Conservation (phyloP, 2,113 vertebrate genomes). For the Ctenomys sociabilis region DNA sequence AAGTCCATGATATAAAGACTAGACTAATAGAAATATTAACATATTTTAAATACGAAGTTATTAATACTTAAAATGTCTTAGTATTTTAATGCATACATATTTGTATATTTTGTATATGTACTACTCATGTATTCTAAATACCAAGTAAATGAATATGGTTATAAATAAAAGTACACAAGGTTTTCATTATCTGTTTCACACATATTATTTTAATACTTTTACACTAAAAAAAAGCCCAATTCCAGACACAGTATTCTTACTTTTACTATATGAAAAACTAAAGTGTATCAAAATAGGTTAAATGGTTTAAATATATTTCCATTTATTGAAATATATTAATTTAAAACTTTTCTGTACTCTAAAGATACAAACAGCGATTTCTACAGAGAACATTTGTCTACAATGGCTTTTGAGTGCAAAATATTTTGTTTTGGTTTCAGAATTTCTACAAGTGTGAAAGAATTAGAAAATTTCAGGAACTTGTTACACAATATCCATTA, state of each 20-base stretch:
- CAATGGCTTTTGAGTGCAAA: conserved; percentile 40
- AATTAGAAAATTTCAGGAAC: conserved; percentile 93
- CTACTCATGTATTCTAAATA: background rate
- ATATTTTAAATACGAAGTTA: conserved; percentile 56
- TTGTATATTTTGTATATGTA: background rate
- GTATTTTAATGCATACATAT: conserved; percentile 7
- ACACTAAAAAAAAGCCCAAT: conserved; percentile 54
- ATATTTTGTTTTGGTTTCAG: conserved; percentile 83
- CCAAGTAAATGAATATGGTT: background rate
- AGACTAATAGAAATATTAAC: conserved; percentile 35
- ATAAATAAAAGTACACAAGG: background rate
- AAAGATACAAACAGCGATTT: conserved; percentile 53
- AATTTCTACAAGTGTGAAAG: conserved; percentile 94
- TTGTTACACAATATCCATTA: conserved; percentile 86
- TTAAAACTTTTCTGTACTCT: conserved; percentile 23
- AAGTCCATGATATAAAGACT: background rate
- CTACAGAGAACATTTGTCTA: conserved; percentile 40
- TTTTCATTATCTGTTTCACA: background rate
- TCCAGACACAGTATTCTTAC: conserved; percentile 23
- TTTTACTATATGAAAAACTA: conserved; percentile 49
- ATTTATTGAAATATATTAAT: conserved; percentile 59
- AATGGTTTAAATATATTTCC: conserved; percentile 15
- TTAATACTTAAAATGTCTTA: conserved; percentile 38
- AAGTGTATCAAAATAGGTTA: conserved; percentile 50
- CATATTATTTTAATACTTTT: background rate